Evolutionary conservation across 2,797 vertebrate genomes (phyloP).

Genomic region (Chlorospingus semifuscus): DNA sequence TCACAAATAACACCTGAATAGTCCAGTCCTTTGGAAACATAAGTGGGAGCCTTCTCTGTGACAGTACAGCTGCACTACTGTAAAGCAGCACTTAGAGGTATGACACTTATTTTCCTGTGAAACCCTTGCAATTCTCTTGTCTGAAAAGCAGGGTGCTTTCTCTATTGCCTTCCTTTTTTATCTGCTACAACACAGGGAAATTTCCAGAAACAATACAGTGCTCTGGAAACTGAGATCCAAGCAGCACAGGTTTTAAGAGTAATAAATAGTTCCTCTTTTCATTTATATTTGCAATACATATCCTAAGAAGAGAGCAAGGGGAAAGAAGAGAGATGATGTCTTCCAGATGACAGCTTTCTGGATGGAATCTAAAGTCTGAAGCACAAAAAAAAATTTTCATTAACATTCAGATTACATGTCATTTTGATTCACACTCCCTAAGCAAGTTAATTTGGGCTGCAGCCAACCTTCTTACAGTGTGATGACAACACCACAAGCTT

Average conservation of each 20-base stretch:
- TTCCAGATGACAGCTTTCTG: conserved; percentile 74
- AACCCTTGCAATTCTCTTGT: background rate
- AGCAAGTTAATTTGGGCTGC: conserved; percentile 79
- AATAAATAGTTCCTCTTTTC: background rate
- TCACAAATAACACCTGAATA: background rate
- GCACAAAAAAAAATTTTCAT: conserved; percentile 72
- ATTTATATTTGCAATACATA: conserved; percentile 27
- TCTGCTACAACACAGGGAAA: background rate
- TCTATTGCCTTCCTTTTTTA: background rate
- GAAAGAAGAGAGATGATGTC: conserved; percentile 36
- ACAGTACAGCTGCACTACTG: background rate
- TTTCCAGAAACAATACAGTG: background rate
- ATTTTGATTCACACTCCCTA: conserved; percentile 80
- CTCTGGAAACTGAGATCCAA: background rate
- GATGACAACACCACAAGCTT: conserved; percentile 75
- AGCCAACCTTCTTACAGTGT: conserved; percentile 74
- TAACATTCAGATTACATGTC: conserved; percentile 81
- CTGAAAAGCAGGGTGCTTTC: background rate
- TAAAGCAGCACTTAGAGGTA: background rate
- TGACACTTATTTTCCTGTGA: background rate
- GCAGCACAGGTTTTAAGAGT: background rate
- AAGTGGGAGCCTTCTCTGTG: background rate
- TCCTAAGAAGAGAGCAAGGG: background rate
- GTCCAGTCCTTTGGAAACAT: background rate
- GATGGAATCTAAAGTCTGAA: conserved; percentile 58